Base-by-base conservation (phyloP, 1,140 invertebrate species). In the Physella acuta region DNA sequence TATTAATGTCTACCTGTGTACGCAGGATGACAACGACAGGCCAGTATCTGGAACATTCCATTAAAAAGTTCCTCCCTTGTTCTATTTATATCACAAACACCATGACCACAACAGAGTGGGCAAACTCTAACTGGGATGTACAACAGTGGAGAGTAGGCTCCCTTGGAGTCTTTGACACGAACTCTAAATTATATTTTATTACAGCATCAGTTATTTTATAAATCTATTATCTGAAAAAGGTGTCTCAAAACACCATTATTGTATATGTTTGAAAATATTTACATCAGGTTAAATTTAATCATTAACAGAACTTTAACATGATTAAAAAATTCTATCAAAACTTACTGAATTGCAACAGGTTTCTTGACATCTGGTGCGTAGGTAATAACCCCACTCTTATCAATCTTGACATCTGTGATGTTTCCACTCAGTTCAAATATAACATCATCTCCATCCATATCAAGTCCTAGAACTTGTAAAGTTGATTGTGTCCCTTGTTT, bases 41-140 rank as follows among this genome's bases (percentile, higher is more conserved):
- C 51, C 4, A 52, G 56, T 39, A 58, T 49, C 14, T 53, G 56
- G 24, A 69, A 69, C 8, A 55, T 30, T 24, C 49, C 34, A 17
- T 28, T 55, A 0, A 33, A 58, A 20, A 20, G 39, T 4, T 17
- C 31, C 3, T 26, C 51, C 44, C 37, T 49, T 17, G 58, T 26
- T 16, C 65, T 52, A 2, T 39, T 58, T 36, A 49, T 49, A 31
- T 74, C 66, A 67, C 73, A 74, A 11, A 24, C 4, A 31, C 73
- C 73, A 44, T 71, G 52, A 26, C 60, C 44, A 34, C 26, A 44
- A 61, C 73, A 74, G 17, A 62, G 64, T 17, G 70, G 66, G 49
- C 73, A 74, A 52, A 68, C 34, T 44, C 58, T 49, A 3, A 74
- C 31, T 1, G 56, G 58, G 0, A 74, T 53, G 0, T 65, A 34